Percentiles rank a stretch among this genome's conserved stretches.
These are phyloP conservation scores for Aphidius ervi DNA, from an alignment of 1,140 invertebrate genomes.

Conservation along the genomic window DNA sequence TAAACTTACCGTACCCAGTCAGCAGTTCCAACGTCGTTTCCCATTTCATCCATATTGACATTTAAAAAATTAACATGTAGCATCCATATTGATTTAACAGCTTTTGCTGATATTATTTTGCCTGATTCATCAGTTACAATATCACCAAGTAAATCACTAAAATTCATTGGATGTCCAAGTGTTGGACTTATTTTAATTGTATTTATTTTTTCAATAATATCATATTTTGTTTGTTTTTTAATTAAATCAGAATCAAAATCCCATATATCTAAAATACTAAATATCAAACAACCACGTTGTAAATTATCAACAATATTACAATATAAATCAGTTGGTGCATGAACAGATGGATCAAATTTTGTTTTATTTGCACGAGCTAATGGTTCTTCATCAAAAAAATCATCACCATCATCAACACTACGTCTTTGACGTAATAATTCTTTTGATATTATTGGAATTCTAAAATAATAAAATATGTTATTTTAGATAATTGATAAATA, in stretches of 20 bases:
- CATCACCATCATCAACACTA: slow-evolving; percentile 30
- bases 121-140: slow-evolving; percentile 57
- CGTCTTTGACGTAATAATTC: slow-evolving; percentile 28
- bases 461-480: slow-evolving; percentile 24
- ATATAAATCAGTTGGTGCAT: slow-evolving; percentile 54
- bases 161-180: slow-evolving; percentile 64
- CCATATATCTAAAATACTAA: slow-evolving; percentile 70
- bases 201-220: slow-evolving; percentile 64
- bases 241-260: slow-evolving; percentile 58
- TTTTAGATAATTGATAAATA: neutral
- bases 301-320: slow-evolving; percentile 58
- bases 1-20: slow-evolving; percentile 60
- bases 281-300: slow-evolving; percentile 58
- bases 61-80: slow-evolving; percentile 64
- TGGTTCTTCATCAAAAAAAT: slow-evolving; percentile 43
- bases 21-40: slow-evolving; percentile 68
- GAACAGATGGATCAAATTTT: slow-evolving; percentile 54
- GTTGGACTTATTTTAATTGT: slow-evolving; percentile 58
- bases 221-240: slow-evolving; percentile 54
- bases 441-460: slow-evolving; percentile 43
- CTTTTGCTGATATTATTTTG: slow-evolving; percentile 61
- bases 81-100: slow-evolving; percentile 62
- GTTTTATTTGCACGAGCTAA: slow-evolving; percentile 26
- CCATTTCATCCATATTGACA: slow-evolving; percentile 61
- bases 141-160: slow-evolving; percentile 61